A percentile compares a stretch with the other conserved stretches of the same genome.
These are phyloP conservation scores for Phanerotoma sp. DNA, from an alignment of 2,888 invertebrate species.

Conservation along the genomic window DNA sequence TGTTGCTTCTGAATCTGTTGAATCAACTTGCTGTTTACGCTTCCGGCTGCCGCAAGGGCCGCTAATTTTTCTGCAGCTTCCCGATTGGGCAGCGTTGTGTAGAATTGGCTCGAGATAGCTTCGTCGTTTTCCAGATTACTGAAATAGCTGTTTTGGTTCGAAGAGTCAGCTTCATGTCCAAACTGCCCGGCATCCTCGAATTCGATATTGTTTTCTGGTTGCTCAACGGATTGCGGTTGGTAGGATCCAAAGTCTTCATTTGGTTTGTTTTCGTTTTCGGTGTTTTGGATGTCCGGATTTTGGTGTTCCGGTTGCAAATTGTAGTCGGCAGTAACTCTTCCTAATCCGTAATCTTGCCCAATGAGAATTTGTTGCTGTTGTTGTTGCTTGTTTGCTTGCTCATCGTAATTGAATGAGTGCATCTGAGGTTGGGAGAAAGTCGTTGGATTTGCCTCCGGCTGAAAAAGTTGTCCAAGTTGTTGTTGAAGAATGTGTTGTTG, in stretches of 20 bases:
- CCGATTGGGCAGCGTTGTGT: conserved; percentile 65
- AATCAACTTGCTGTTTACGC: conserved; percentile 56
- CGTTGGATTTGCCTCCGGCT: conserved; percentile 36
- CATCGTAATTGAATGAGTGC: conserved; percentile 53
- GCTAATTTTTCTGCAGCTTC: conserved; percentile 66
- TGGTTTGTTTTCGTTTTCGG: conserved; percentile 23
- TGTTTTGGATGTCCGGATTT: conserved; percentile 23
- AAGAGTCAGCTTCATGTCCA: conserved; percentile 11
- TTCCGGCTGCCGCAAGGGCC: conserved; percentile 63
- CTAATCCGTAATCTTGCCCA: conserved; percentile 45
- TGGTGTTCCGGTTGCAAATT: conserved; percentile 42
- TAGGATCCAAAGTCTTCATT: conserved; percentile 33
- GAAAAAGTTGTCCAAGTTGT: conserved; percentile 49
- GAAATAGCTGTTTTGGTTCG: conserved; percentile 56
- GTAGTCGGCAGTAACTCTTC: conserved; percentile 49
- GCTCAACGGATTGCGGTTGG: conserved; percentile 37
- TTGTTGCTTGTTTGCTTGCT: conserved; percentile 47
- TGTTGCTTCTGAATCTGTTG: conserved; percentile 41
- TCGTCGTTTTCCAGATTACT: conserved; percentile 56
- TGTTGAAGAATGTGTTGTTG: conserved; percentile 50
- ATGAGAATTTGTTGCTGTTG: conserved; percentile 49
- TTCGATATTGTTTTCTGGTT: conserved; percentile 48
- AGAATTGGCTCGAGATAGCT: conserved; percentile 52
- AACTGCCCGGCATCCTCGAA: no score
- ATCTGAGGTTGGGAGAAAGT: conserved; percentile 50